phyloP scores from a whole-genome alignment of 53 echinoderm and acorn worm genomes.

The Antedon mediterranea region DNA sequence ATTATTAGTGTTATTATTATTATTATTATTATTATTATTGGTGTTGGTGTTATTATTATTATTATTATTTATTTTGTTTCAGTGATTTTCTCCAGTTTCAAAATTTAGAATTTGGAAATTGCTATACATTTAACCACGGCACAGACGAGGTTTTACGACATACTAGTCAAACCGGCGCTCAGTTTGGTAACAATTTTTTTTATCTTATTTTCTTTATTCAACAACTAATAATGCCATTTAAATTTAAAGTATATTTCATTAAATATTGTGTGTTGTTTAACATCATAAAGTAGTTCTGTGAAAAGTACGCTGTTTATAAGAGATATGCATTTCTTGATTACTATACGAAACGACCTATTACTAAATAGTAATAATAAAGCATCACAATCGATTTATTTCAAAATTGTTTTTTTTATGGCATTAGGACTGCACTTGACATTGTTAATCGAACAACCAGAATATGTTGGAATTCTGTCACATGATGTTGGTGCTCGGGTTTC shows the following conservation, averaged over 20 bases:
- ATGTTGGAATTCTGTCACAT: constrained; percentile 62
- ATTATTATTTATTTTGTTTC: no score
- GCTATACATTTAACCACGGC: constrained; percentile 68
- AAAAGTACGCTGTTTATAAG: no score
- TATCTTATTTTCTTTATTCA: no score
- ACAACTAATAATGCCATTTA: no score
- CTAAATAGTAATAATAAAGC: no score
- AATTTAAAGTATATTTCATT: no score
- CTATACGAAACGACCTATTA: no score
- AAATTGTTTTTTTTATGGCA: neutral
- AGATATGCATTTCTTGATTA: no score
- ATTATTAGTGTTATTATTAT: neutral
- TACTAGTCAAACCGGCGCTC: constrained; percentile 52
- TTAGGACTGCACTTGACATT: constrained; percentile 58
- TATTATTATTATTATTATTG: constrained; percentile 1
- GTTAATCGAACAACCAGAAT: constrained; percentile 79
- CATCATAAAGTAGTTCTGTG: no score
- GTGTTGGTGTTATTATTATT: no score
- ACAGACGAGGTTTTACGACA: neutral
- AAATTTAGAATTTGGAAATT: constrained; percentile 72
- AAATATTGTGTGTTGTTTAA: no score
- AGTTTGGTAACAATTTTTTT: constrained; percentile 36
- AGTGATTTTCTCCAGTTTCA: constrained; percentile 73
- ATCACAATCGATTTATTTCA: no score
- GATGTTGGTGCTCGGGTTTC: constrained; percentile 57